A percentile compares a stretch with the other conserved stretches of the same genome.
These are phyloP conservation scores for Triplophysa tibetana DNA, from an alignment of 2,113 vertebrate genomes.

Conservation along the genomic window DNA sequence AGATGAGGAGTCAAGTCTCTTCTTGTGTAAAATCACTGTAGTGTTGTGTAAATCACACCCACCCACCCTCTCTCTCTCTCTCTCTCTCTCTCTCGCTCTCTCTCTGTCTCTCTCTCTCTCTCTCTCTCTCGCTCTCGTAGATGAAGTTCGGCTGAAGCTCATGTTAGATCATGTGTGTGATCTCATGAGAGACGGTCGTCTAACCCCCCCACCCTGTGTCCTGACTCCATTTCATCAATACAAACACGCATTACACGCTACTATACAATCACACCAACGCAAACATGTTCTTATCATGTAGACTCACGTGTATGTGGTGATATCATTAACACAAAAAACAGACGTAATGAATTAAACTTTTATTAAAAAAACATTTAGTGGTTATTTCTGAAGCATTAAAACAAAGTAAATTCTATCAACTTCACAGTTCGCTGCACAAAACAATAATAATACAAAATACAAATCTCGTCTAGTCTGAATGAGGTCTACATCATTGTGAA, in stretches of 20 bases:
- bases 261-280: constrained; percentile 19
- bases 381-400: constrained; percentile 46
- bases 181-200: constrained; percentile 49
- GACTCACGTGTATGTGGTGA: neutral
- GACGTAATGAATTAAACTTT: constrained; percentile 34
- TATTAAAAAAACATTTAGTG: constrained; percentile 57
- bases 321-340: neutral
- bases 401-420: constrained; percentile 2
- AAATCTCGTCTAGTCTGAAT: constrained; percentile 14
- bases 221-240: constrained; percentile 48
- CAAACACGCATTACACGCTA: constrained; percentile 44
- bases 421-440: constrained; percentile 52
- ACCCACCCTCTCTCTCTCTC: neutral
- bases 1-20: neutral
- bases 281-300: constrained; percentile 60
- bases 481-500: neutral
- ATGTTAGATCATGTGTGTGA: constrained; percentile 52
- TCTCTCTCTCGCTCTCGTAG: neutral
- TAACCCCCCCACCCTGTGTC: constrained; percentile 26
- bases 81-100: no score
- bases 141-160: constrained; percentile 49
- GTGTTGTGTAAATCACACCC: neutral
- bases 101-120: no score
- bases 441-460: constrained; percentile 24
- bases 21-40: neutral